Base-by-base conservation (phyloP, 2,797 vertebrate genomes). In the Esox masquinongy region DNA sequence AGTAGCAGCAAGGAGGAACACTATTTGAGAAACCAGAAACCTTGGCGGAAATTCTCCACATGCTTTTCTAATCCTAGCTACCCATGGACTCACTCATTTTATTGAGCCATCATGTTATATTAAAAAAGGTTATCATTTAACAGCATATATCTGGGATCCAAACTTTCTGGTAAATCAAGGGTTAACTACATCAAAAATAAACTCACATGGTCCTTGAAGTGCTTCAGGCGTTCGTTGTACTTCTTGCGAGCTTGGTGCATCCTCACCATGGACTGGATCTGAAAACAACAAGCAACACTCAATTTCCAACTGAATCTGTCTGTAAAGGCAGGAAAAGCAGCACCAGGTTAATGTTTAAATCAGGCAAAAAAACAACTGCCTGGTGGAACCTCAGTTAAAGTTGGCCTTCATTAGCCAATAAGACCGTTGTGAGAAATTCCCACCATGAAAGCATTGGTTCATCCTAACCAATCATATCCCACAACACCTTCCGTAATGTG, bases 191-290 rank as follows among this genome's bases (percentile, higher is more conserved):
- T 59, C 2, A 49, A 3, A 22, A 17, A 29, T 34, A n/a, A 9
- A 88, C 97, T 95, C 87, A 99, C 97, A 0, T 99, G 97, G 78
- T 99, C 96, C 80, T 88, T 86, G 93, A 98, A 99, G 88, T 97
- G 99, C 86, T 97, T 95, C 0, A 98, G 91, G 6, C 97, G 96
- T 80, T 96, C 95, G 88, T 83, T 95, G 68, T 98, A 98, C 63
- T 95, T 96, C 88, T 95, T 99, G 83, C 96, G 94, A 78, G 97
- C 96, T 83, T 98, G 98, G 77, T 97, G 94, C 98, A 99, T 99
- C 84, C 97, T 95, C 50, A 97, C 94, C 93, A 97, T 87, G 0
- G 98, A 94, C 2, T 99, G 98, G 87, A 99, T 96, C 98, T 99
- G 85, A 53, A 1, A 47, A 17, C 63, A 17, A 24, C 59, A 17